These are phyloP conservation scores for Oryzaephilus surinamensis DNA, from an alignment of 1,140 invertebrate species.

Conservation along the genomic window DNA sequence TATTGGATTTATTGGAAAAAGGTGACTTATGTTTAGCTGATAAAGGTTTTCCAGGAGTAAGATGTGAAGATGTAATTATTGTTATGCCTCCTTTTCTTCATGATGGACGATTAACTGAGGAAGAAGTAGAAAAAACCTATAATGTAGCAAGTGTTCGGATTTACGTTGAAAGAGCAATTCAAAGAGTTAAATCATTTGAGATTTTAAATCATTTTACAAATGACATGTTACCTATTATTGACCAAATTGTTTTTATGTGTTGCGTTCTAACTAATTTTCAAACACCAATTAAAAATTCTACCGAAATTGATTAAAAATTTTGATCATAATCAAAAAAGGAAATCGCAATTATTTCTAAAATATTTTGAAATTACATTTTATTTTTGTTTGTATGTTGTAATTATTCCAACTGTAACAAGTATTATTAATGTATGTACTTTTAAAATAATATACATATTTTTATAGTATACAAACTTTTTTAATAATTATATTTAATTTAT, in stretches of 20 bases:
- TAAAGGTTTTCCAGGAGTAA: conserved; percentile 28
- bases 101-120: conserved; percentile 20
- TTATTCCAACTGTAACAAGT: too few species aligned
- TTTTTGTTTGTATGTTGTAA: too few species aligned
- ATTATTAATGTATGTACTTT: too few species aligned
- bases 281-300: not conserved
- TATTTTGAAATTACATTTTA: too few species aligned
- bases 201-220: conserved; percentile 18
- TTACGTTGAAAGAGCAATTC: conserved; percentile 30
- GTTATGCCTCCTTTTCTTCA: conserved; percentile 28
- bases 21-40: conserved; percentile 33
- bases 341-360: too few species aligned
- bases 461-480: too few species aligned
- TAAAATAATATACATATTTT: too few species aligned
- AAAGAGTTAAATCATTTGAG: conserved; percentile 16
- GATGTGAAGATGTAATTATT: conserved; percentile 13
- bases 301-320: too few species aligned
- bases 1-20: conserved; percentile 26
- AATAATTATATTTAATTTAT: too few species aligned
- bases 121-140: conserved; percentile 26
- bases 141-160: conserved; percentile 30
- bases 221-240: conserved; percentile 7
- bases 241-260: conserved; percentile 12
- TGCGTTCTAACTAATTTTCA: conserved; percentile 13
- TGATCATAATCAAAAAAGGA: too few species aligned